Percentiles rank a stretch among this genome's conserved stretches.
phyloP scores from a whole-genome alignment of 2,888 invertebrate species.

The Scaptomyza tumidula region DNA sequence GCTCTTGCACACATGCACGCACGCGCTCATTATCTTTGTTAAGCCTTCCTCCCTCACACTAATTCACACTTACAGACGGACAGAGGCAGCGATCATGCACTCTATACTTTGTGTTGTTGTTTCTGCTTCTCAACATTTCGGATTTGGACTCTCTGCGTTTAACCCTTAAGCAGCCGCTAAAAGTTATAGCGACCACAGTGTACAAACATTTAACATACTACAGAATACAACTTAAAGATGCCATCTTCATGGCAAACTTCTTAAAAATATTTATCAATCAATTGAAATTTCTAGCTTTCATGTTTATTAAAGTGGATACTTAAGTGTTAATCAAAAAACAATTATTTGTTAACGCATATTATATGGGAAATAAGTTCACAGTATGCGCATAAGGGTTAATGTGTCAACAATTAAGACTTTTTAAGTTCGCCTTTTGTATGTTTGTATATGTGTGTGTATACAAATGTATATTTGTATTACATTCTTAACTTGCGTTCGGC shows the following conservation, averaged over 20 bases:
- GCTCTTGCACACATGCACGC: constrained; percentile 1
- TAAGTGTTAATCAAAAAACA: background rate
- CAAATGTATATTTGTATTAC: background rate
- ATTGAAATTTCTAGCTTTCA: too few relatives aligned
- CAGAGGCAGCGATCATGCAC: constrained; percentile 1
- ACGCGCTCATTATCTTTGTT: background rate
- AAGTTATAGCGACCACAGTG: too few relatives aligned
- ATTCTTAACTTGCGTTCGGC: background rate
- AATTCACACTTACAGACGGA: background rate
- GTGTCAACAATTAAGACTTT: background rate
- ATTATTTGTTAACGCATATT: background rate
- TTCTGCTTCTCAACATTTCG: background rate
- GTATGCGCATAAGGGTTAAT: background rate
- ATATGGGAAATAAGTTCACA: too few relatives aligned
- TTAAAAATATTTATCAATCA: too few relatives aligned
- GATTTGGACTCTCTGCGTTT: background rate
- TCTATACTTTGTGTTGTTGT: background rate
- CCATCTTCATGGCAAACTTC: too few relatives aligned
- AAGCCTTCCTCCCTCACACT: background rate
- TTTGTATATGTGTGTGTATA: background rate
- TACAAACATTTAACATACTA: too few relatives aligned
- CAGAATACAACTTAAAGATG: too few relatives aligned
- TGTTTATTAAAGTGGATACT: background rate
- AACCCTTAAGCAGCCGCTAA: background rate
- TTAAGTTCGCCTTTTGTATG: background rate